phyloP scores from a whole-genome alignment of 92 coral and sea anemone species.

The Parazoanthus swiftii region DNA sequence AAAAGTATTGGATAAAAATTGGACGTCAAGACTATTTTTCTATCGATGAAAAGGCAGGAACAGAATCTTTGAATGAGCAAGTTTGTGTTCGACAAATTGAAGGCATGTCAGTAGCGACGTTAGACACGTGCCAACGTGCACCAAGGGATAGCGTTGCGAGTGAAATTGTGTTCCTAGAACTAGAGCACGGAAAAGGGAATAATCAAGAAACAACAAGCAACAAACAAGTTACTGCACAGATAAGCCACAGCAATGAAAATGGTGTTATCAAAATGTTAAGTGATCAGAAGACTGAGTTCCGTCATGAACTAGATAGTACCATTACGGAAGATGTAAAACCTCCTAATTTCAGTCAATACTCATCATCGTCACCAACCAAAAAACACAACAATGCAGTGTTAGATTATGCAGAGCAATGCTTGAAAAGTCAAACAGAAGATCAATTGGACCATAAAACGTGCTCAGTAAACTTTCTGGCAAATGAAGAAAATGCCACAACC shows the following conservation, averaged over 20 bases:
- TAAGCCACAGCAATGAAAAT: not conserved
- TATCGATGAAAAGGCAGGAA: not conserved
- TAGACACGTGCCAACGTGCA: no score
- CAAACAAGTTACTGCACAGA: not conserved
- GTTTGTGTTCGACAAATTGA: not conserved
- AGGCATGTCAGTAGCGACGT: not conserved
- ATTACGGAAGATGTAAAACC: not conserved
- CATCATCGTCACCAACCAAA: not conserved
- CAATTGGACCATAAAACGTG: not conserved
- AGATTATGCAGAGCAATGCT: not conserved
- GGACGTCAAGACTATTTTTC: not conserved
- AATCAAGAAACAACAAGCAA: not conserved
- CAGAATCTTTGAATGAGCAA: not conserved
- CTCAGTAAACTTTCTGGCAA: not conserved
- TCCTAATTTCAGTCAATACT: not conserved
- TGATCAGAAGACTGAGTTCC: not conserved
- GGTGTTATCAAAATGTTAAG: not conserved
- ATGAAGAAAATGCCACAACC: not conserved
- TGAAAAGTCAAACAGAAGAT: not conserved
- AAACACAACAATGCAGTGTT: not conserved
- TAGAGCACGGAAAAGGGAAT: not conserved
- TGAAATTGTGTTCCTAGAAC: not conserved
- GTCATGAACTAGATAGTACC: not conserved
- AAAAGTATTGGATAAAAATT: no score
- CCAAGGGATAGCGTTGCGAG: not conserved